Conservation (phyloP, 2,888 invertebrate genomes). For the Dione juno region DNA sequence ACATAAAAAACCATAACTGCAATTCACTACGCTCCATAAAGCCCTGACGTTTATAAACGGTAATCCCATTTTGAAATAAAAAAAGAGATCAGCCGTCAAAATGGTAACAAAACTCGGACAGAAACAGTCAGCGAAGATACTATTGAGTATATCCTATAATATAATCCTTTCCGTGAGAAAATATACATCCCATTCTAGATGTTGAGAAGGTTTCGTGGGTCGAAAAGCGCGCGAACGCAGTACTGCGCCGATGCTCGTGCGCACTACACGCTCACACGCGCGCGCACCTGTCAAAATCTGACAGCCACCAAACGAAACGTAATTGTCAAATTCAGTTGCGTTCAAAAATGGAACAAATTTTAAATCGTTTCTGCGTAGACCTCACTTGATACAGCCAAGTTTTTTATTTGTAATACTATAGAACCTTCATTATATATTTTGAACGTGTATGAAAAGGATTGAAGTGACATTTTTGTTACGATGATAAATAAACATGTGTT, state of each 20-base stretch:
- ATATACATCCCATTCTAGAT: conserved; percentile 66
- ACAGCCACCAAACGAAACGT: conserved; percentile 59
- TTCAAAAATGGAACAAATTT: conserved; percentile 65
- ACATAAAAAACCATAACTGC: conserved; percentile 62
- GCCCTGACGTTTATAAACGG: conserved; percentile 67
- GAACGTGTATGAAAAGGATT: conserved; percentile 39
- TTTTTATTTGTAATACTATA: conserved; percentile 26
- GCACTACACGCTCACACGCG: conserved; percentile 77
- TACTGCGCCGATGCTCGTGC: conserved; percentile 79
- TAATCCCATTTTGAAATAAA: conserved; percentile 71
- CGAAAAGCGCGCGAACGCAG: conserved; percentile 83
- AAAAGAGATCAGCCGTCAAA: conserved; percentile 56
- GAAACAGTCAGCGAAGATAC: conserved; percentile 69
- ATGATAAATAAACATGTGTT: conserved; percentile 51
- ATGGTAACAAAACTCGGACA: conserved; percentile 68
- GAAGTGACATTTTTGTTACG: conserved; percentile 57
- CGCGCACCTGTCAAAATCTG: conserved; percentile 68
- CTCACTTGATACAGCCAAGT: conserved; percentile 51
- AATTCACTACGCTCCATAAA: conserved; percentile 70
- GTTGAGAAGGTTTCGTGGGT: conserved; percentile 76
- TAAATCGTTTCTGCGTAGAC: conserved; percentile 59
- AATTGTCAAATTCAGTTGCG: conserved; percentile 43
- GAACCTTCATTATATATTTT: conserved; percentile 17
- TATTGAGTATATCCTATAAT: conserved; percentile 55
- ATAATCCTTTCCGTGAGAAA: conserved; percentile 76